Base-by-base conservation (phyloP, 2,888 invertebrate species). In the Cinara cedri region DNA sequence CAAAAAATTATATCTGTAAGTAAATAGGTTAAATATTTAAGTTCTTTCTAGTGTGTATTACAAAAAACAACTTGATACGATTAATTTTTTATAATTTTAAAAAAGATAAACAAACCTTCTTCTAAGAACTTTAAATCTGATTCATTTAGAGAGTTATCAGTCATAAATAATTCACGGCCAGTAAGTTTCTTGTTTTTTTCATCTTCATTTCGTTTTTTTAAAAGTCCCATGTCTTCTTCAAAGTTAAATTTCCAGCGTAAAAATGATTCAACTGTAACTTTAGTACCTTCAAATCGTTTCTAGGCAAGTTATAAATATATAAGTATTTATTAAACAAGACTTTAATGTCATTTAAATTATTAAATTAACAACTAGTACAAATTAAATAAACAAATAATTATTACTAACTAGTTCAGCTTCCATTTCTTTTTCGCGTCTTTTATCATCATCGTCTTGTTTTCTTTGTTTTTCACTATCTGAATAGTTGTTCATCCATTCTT, bases 71-170 rank as follows among this genome's bases (percentile, higher is more conserved):
- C 6, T 34, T 34, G n/a, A 34, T 34, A 6, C 3, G 34, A 4
- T 34, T 34, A 34, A 6, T 4, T 34, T 34, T 34, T 34, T 34
- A 34, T 6, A 34, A 34, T 34, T 34, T 34, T 34, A 3, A 34
- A 34, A 51, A 70, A 9, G 3, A 76, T 60, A 81, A 63, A 82
- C 81, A 83, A 85, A 90, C 94, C 94, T 82, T 95, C 96, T 86
- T 96, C 93, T 83, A 97, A 88, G 88, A 96, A 98, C 87, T 96
- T 94, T 81, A 99, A 91, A 88, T 99, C 99, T 6, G 98, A 98
- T 84, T 97, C 95, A 87, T 94, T 95, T 83, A 99, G 89, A 1
- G 97, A 94, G 82, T 92, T 93, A 86, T 99, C 98, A 80, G 90
- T 90, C 86, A 98, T 89, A 88, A 99, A 99, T 76, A 98, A 87